Percentiles rank a stretch among this genome's conserved stretches.
Evolutionary conservation across 1,140 invertebrate species (phyloP).

Genomic region (Cydia fagiglandana): DNA sequence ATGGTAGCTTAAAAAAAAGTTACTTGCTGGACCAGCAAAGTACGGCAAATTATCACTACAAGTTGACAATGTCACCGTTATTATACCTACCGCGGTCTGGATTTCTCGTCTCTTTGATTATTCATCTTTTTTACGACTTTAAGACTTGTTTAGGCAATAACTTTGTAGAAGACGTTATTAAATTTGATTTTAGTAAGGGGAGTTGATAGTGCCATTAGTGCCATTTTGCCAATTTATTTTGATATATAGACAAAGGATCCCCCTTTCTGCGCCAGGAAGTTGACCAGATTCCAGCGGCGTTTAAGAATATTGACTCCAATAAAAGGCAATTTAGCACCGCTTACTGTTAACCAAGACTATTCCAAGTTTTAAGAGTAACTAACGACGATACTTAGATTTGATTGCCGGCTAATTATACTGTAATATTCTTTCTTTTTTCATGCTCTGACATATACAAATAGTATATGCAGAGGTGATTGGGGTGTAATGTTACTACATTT

Average conservation of each 20-base stretch:
- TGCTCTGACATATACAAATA: constrained; percentile 20
- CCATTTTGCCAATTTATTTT: constrained; percentile 62
- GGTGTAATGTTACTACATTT: background rate
- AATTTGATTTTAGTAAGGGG: constrained; percentile 17
- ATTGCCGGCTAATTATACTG: background rate
- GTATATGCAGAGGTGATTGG: background rate
- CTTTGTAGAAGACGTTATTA: background rate
- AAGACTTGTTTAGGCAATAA: background rate
- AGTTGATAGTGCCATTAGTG: constrained; percentile 56
- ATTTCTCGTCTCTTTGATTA: too few species aligned
- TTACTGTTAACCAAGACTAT: background rate
- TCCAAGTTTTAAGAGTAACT: background rate
- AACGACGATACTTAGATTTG: background rate
- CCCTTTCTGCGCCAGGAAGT: constrained; percentile 64
- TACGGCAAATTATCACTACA: too few species aligned
- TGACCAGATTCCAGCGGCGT: constrained; percentile 42
- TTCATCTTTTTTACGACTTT: background rate
- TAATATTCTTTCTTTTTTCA: constrained; percentile 10
- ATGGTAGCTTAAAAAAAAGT: too few species aligned
- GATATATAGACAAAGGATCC: constrained; percentile 43
- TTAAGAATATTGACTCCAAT: constrained; percentile 38
- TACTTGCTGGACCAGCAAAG: too few species aligned
- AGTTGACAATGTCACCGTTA: too few species aligned
- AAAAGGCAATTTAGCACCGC: constrained; percentile 31
- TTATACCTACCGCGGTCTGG: too few species aligned